Conservation (phyloP, 2,888 invertebrate species). For the Cyclophora albipunctata region DNA sequence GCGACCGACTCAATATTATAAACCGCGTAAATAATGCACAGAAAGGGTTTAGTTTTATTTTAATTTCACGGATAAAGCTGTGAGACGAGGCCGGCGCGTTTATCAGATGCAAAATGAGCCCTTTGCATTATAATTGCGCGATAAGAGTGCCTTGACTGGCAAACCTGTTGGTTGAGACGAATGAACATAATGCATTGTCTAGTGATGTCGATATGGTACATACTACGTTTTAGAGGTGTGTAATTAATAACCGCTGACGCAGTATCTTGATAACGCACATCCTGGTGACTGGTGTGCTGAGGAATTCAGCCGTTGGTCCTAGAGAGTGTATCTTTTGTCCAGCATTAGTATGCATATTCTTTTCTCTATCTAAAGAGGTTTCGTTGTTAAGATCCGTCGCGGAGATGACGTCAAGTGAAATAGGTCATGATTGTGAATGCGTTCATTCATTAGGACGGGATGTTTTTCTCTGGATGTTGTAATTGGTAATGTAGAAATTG, state of each 20-base stretch:
- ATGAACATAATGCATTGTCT: not conserved
- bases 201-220: too few relatives aligned
- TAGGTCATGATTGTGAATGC: too few relatives aligned
- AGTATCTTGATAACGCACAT: constrained; percentile 39
- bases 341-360: too few relatives aligned
- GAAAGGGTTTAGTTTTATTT: constrained; percentile 2
- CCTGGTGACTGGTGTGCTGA: constrained; percentile 40
- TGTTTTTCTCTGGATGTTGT: too few relatives aligned
- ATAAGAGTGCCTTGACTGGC: constrained; percentile 16
- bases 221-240: not conserved
- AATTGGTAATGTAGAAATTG: too few relatives aligned
- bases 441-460: too few relatives aligned
- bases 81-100: constrained; percentile 2
- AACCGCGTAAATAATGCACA: constrained; percentile 9
- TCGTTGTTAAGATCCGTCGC: too few relatives aligned
- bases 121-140: constrained; percentile 9
- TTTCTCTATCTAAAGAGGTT: too few relatives aligned
- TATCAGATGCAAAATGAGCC: constrained; percentile 12
- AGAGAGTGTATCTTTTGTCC: too few relatives aligned
- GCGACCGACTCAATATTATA: not conserved
- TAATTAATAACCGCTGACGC: constrained; percentile 48
- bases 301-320: constrained; percentile 42
- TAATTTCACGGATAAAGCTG: constrained; percentile 2
- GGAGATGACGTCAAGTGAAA: too few relatives aligned
- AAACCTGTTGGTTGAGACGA: constrained; percentile 11